Evolutionary conservation across 1,140 invertebrate species (phyloP).

Genomic region (Caenorhabditis latens): DNA sequence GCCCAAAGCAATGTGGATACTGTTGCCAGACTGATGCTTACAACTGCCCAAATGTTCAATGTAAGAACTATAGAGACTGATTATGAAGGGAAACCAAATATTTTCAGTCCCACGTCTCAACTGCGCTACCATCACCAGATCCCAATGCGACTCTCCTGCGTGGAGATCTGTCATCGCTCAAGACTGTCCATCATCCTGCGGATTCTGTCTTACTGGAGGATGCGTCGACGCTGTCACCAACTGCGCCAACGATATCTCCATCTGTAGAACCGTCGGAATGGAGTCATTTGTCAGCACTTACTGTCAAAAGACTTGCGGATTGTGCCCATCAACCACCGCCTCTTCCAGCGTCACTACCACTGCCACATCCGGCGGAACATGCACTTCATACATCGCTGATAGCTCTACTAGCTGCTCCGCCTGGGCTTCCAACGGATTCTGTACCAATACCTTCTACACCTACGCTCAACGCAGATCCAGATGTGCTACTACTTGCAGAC

Average conservation of each 20-base stretch:
- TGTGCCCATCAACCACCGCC: not conserved
- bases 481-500: conserved; percentile 3
- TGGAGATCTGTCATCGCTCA: conserved; percentile 53
- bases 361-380: not conserved
- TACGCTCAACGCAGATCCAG: not conserved
- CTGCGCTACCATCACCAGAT: conserved; percentile 29
- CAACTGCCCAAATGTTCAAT: conserved; percentile 33
- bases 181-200: conserved; percentile 49
- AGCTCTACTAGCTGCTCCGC: not conserved
- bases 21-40: conserved; percentile 49
- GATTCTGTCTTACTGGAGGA: conserved; percentile 59
- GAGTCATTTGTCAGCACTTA: conserved; percentile 1
- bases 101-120: conserved; percentile 52
- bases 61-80: not conserved
- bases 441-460: conserved; percentile 20
- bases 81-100: not conserved
- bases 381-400: conserved; percentile 27
- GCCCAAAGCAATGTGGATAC: conserved; percentile 56
- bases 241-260: conserved; percentile 25
- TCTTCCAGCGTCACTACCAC: not conserved
- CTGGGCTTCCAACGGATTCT: conserved; percentile 11
- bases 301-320: conserved; percentile 46
- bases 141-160: not conserved
- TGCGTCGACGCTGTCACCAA: conserved; percentile 52
- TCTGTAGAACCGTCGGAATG: conserved; percentile 13